These are phyloP conservation scores for Grus americana DNA, from an alignment of 2,113 vertebrate species.

Conservation along the genomic window DNA sequence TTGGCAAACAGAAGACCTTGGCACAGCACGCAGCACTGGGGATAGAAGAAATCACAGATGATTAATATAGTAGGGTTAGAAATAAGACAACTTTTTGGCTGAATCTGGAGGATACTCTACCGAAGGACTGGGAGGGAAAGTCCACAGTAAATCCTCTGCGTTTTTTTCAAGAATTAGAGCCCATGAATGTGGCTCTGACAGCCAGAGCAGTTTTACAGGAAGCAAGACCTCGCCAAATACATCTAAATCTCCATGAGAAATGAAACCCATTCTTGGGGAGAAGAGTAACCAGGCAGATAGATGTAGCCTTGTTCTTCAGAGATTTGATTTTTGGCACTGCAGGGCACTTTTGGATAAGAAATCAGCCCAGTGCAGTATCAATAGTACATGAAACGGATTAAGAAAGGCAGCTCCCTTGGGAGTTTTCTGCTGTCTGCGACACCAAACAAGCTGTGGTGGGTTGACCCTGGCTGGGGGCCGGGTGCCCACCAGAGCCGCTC, in stretches of 20 bases:
- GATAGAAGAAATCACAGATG: background rate
- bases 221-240: background rate
- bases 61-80: background rate
- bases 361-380: rapidly evolving
- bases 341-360: background rate
- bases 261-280: background rate
- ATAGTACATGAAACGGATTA: background rate
- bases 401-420: background rate
- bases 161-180: background rate
- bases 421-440: background rate
- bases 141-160: background rate
- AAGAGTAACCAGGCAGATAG: background rate
- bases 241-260: background rate
- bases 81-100: background rate
- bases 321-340: background rate
- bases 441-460: background rate
- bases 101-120: background rate
- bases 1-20: background rate
- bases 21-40: background rate
- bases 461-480: too few relatives aligned
- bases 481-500: too few relatives aligned
- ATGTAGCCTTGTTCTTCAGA: background rate
- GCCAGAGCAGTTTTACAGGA: background rate
- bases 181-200: background rate
- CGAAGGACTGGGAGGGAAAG: background rate